Conservation (phyloP, 2,888 invertebrate genomes). For the Mesoligia furuncula region DNA sequence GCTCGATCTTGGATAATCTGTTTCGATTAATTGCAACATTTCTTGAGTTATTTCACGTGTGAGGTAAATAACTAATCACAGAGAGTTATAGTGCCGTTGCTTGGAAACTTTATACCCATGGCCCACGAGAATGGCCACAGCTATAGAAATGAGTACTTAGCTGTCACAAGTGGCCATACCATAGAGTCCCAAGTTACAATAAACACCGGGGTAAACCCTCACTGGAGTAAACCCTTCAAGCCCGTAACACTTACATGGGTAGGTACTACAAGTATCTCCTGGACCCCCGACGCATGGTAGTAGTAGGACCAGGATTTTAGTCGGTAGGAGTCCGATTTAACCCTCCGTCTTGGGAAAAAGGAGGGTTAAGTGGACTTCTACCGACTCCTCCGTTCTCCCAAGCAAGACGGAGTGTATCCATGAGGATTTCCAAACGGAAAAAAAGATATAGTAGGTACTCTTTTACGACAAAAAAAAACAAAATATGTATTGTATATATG, state of each 20-base stretch:
- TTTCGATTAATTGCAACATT: constrained; percentile 35
- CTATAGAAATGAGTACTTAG: neutral
- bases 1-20: constrained; percentile 45
- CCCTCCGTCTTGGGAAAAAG: too few species aligned
- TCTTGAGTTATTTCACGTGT: neutral
- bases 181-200: neutral
- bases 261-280: neutral
- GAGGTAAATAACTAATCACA: neutral
- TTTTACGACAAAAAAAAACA: neutral
- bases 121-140: neutral
- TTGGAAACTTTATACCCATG: neutral
- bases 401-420: too few species aligned
- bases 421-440: too few species aligned
- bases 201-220: neutral
- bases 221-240: neutral
- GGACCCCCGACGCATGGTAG: too few species aligned
- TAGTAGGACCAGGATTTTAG: too few species aligned
- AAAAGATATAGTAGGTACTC: neutral
- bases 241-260: neutral
- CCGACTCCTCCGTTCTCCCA: too few species aligned
- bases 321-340: too few species aligned
- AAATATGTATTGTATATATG: too few species aligned
- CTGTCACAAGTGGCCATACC: neutral
- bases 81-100: too few species aligned
- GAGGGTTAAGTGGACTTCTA: too few species aligned